Evolutionary conservation across 2,113 vertebrate genomes (phyloP), one percentile per base, ranked within the genome.

Genomic region (Ondatra zibethicus): DNA sequence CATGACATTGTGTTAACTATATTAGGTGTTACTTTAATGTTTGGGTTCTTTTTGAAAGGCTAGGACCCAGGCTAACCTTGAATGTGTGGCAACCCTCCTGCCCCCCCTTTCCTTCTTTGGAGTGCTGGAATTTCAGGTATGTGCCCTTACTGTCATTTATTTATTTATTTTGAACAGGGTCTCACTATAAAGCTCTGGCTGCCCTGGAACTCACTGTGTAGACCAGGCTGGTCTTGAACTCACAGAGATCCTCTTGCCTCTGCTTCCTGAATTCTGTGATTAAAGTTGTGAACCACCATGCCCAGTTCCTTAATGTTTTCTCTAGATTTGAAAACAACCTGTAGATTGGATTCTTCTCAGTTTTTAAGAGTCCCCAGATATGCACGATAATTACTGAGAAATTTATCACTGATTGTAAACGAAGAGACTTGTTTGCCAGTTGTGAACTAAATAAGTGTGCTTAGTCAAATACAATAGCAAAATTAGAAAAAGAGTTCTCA

Each of bases 381-480:
- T 17, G 65, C 42, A 63, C 39, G 73, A 86, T 92, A 88, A 96
- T 88, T 72, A 77, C 85, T 68, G 87, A 96, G 92, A 91, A 96
- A 96, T 96, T 11, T 92, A 91, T 66, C 88, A 81, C 45, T 76
- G 90, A 55, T 94, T 95, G 72, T 95, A 97, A 97, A 81, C 93
- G 95, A 88, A 87, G 42, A 42, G 88, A 93, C 61, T 90, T 97
- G 88, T 94, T 94, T 93, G 92, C 89, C 93, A 96, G 68, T 66
- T 84, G 87, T 96, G 96, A 93, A 93, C 96, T 89, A 94, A 96
- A 58, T 91, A 87, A 87, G 45, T 77, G 47, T 70, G 81, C 85
- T 97, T 91, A 95, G 85, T 91, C 88, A 96, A 65, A 94, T 92
- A 90, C 90, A 97, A 92, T 5, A 88, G 93, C 92, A 93, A 96